These are phyloP conservation scores for Fulica atra DNA, from an alignment of 2,113 vertebrate genomes.

Conservation along the genomic window DNA sequence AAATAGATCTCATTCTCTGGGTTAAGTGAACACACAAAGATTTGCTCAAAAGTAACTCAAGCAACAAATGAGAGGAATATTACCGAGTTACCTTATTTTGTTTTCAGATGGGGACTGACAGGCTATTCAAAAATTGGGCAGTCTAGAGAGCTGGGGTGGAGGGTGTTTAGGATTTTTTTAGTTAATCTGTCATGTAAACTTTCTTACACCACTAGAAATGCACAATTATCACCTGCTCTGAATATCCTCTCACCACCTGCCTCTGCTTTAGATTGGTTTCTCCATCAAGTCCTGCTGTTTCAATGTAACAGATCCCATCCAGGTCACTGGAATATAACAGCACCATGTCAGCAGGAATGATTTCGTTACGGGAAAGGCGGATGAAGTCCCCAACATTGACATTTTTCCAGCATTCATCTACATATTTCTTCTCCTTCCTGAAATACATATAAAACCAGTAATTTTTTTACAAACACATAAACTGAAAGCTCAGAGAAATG, in stretches of 20 bases:
- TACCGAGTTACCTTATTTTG: neutral
- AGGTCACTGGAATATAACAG: slow-evolving; percentile 89
- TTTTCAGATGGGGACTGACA: neutral
- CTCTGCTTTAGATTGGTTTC: slow-evolving; percentile 95
- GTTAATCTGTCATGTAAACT: neutral
- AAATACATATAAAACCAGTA: neutral
- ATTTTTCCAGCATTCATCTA: slow-evolving; percentile 86
- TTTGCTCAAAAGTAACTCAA: neutral
- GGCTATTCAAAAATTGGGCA: neutral
- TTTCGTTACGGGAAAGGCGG: slow-evolving; percentile 87
- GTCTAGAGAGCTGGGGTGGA: neutral
- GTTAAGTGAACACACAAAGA: neutral
- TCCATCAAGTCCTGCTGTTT: slow-evolving; percentile 92
- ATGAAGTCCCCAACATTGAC: slow-evolving; percentile 91
- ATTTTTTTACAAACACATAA: neutral
- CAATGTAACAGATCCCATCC: slow-evolving; percentile 90
- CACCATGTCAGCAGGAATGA: slow-evolving; percentile 92
- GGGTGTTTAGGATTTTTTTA: neutral
- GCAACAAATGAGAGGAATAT: neutral
- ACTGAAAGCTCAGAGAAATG: neutral
- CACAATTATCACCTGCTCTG: slow-evolving; percentile 77
- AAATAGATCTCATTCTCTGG: neutral
- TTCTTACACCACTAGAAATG: neutral
- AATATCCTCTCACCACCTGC: slow-evolving; percentile 85
- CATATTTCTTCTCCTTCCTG: slow-evolving; percentile 83